Percentiles rank a stretch among this genome's conserved stretches.
phyloP scores from a whole-genome alignment of 2,888 invertebrate species.

The Danaus chrysippus region DNA sequence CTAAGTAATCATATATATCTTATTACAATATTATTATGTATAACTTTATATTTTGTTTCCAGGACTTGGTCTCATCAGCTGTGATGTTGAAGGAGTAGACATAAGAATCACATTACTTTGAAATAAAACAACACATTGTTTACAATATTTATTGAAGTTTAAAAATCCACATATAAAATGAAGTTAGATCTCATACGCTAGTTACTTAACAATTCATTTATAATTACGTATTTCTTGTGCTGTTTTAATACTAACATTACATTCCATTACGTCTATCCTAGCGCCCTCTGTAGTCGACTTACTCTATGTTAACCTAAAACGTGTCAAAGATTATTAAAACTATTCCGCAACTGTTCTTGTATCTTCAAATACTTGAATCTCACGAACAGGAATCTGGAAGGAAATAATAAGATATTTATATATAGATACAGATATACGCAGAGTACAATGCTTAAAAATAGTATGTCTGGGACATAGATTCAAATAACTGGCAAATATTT shows the following conservation, averaged over 20 bases:
- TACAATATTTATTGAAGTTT: conserved; percentile 46
- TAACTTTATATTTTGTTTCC: conserved; percentile 38
- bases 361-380: too few species aligned
- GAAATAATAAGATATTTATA: neutral
- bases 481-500: too few species aligned
- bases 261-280: too few species aligned
- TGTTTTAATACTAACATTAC: conserved; percentile 13
- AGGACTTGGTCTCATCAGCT: conserved; percentile 57
- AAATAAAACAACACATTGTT: conserved; percentile 38
- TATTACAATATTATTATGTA: neutral
- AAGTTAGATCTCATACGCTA: conserved; percentile 36
- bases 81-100: conserved; percentile 64
- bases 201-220: conserved; percentile 23
- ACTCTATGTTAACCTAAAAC: too few species aligned
- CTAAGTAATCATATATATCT: neutral
- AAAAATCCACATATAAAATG: conserved; percentile 48
- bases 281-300: too few species aligned
- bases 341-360: too few species aligned
- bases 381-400: neutral
- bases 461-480: neutral
- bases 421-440: neutral
- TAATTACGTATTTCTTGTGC: conserved; percentile 38
- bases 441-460: neutral
- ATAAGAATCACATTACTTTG: conserved; percentile 3
- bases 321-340: too few species aligned